These are phyloP conservation scores for Anisognathus igniventris DNA, from an alignment of 2,797 vertebrate species.

Conservation along the genomic window DNA sequence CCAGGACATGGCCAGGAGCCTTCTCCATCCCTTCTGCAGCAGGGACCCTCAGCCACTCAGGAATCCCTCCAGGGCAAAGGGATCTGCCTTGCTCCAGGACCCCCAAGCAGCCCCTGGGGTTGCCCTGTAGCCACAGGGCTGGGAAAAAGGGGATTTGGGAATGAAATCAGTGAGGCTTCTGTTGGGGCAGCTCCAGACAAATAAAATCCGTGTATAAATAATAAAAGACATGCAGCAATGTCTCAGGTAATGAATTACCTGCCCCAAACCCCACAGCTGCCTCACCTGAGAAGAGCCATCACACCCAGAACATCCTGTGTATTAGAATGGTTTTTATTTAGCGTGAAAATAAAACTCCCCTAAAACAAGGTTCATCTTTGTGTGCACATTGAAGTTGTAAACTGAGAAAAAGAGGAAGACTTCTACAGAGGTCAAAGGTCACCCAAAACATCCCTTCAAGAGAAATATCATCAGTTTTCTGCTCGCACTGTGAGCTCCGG, in stretches of 20 bases:
- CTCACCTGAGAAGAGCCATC: not conserved
- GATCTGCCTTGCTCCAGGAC: not conserved
- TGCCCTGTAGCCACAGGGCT: accelerated
- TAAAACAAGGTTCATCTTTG: constrained; percentile 46
- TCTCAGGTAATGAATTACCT: not conserved
- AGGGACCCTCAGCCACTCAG: not conserved
- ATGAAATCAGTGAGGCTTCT: not conserved
- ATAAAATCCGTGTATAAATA: not conserved
- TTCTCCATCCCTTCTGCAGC: not conserved
- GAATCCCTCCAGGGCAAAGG: accelerated
- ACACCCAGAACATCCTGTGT: not conserved
- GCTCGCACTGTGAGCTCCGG: constrained; percentile 26
- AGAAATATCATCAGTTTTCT: constrained; percentile 73
- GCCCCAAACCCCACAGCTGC: accelerated
- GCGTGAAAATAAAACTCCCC: constrained; percentile 72
- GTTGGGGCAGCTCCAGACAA: not conserved
- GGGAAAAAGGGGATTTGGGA: not conserved
- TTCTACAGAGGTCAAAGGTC: constrained; percentile 83
- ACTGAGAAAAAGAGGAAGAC: constrained; percentile 79
- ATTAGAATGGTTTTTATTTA: constrained; percentile 65
- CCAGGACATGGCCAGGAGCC: not conserved
- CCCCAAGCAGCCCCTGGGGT: not conserved
- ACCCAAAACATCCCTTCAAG: constrained; percentile 77
- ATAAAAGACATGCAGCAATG: not conserved
- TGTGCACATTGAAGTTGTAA: constrained; percentile 4